Evolutionary conservation across 2,113 vertebrate genomes (phyloP), one percentile per base, ranked within the genome.

Genomic region (Cryptotis parvus): DNA sequence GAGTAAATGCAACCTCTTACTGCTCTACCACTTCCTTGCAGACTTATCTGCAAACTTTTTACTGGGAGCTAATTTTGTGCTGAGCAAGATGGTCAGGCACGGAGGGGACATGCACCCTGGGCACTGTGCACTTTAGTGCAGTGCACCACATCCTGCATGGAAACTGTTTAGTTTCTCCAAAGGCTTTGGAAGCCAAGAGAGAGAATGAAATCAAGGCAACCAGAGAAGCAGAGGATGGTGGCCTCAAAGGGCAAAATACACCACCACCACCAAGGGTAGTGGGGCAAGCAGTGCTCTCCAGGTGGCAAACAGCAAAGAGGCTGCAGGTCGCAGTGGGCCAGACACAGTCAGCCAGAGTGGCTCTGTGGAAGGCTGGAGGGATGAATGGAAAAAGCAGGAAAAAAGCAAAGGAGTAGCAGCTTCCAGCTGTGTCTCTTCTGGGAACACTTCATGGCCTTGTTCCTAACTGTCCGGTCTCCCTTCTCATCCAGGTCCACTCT

Each of bases 281-380:
- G 52, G 37, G 6, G 7, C 15, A 35, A 6, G 12, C 10, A 49
- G 41, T 0, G 11, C 9, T 16, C 0, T 12, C 0, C 3, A 49
- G 22, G n/a, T 65, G 18, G 68, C 1, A 16, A 37, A 24, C 0
- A 73, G n/a, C 8, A 55, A 26, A 33, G 4, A 33, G 29, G 5
- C 58, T 6, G 10, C 41, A 26, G 58, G 18, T 8, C 0, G 35
- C 2, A 37, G 18, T n/a, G n/a, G 29, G 22, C 43, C 43, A 18
- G 22, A 5, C 68, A 14, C 18, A 41, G 11, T 3, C 55, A n/a
- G 37, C 37, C 41, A 22, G 29, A 24, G 37, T 11, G 20, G 31
- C 65, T 43, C 49, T 10, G 10, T 58, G 31, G 10, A n/a, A 49
- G n/a, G 45, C 49, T 85, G 69, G 12, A 24, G 78, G 15, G 12